These are phyloP conservation scores for Epizoanthus scotinus DNA, from an alignment of 92 coral and sea anemone genomes.

Conservation along the genomic window DNA sequence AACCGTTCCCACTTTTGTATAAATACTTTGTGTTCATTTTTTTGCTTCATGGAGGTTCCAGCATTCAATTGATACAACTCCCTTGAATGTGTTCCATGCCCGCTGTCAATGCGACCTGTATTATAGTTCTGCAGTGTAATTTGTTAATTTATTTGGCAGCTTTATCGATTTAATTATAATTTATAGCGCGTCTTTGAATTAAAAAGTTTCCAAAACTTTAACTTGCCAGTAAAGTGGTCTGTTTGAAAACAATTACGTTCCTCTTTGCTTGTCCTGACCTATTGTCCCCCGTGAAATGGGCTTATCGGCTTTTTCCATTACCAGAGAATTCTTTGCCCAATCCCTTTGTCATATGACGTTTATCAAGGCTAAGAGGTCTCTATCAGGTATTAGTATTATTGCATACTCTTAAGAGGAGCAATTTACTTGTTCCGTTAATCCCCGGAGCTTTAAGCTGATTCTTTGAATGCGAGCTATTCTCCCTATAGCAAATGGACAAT, in stretches of 20 bases:
- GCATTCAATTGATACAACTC: not conserved
- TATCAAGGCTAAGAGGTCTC: not conserved
- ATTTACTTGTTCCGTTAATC: conserved; percentile 35
- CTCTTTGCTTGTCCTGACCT: not conserved
- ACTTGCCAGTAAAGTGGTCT: not conserved
- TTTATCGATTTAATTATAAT: conserved; percentile 22
- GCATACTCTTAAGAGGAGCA: not conserved
- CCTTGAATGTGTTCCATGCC: not conserved
- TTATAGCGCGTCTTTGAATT: conserved; percentile 14
- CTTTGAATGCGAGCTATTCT: not conserved
- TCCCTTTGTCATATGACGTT: not conserved
- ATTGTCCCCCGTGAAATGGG: not conserved
- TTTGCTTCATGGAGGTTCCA: too few relatives aligned
- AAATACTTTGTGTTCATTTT: not conserved
- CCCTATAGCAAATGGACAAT: conserved; percentile 2
- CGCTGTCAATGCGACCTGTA: not conserved
- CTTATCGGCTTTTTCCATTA: conserved; percentile 18
- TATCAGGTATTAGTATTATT: conserved; percentile 1
- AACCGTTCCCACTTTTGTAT: too few relatives aligned
- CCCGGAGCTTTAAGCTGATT: conserved; percentile 20
- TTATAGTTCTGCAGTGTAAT: not conserved
- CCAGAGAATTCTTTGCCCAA: not conserved
- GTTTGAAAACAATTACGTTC: conserved; percentile 14
- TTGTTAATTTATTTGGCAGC: conserved; percentile 16
- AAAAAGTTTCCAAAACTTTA: not conserved